A percentile compares a stretch with the other conserved stretches of the same genome.
Conservation (phyloP, 2,888 invertebrate species). For the Coleophora deauratella region DNA sequence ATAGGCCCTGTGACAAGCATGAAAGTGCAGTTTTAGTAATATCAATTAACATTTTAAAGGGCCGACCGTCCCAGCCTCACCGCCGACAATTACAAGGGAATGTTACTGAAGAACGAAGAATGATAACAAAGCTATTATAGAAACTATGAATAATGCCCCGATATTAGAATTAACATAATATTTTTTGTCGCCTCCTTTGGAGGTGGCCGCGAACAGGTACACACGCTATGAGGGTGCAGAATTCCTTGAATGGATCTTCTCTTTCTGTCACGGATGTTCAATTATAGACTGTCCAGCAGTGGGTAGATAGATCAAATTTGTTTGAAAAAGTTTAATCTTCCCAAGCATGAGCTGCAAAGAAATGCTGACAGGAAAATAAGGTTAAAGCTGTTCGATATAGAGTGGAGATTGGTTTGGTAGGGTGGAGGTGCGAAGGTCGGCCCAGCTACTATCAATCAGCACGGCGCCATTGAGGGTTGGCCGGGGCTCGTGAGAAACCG, state of each 20-base stretch:
- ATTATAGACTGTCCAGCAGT: conserved; percentile 19
- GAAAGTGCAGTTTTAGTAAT: conserved; percentile 29
- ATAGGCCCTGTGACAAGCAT: conserved; percentile 33
- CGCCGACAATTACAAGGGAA: conserved; percentile 50
- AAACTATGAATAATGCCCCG: conserved; percentile 63
- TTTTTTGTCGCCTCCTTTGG: conserved; percentile 66
- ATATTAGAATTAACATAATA: conserved; percentile 69
- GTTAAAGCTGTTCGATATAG: conserved; percentile 21
- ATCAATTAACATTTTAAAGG: conserved; percentile 35
- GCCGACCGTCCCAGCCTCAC: conserved; percentile 19
- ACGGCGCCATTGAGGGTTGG: conserved; percentile 73
- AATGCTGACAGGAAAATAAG: conserved; percentile 14
- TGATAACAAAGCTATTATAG: conserved; percentile 71
- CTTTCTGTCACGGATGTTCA: conserved; percentile 12
- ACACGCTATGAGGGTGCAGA: conserved; percentile 71
- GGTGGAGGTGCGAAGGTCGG: conserved; percentile 52
- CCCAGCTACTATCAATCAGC: conserved; percentile 68
- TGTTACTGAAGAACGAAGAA: conserved; percentile 62
- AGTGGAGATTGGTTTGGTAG: conserved; percentile 23
- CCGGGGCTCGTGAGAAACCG: conserved; percentile 69
- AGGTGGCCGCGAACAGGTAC: conserved; percentile 70
- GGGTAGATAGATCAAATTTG: conserved; percentile 22
- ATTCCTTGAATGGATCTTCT: conserved; percentile 66
- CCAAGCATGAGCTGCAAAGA: conserved; percentile 24
- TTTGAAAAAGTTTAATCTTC: conserved; percentile 15